phyloP scores from a whole-genome alignment of 2,888 invertebrate genomes.

The Perizoma affinitatum region DNA sequence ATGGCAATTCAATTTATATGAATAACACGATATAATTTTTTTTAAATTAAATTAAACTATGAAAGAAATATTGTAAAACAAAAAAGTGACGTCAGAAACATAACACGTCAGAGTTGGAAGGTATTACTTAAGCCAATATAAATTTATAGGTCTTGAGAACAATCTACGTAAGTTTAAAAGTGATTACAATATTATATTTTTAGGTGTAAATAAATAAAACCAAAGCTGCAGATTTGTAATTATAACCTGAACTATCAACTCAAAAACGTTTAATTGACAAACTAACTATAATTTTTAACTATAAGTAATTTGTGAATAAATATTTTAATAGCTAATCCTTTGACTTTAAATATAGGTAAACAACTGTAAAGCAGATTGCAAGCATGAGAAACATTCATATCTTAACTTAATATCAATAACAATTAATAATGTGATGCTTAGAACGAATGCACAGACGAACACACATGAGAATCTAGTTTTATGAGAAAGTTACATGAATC shows the following conservation, averaged over 20 bases:
- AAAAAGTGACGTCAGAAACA: too few relatives aligned
- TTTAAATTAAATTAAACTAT: too few relatives aligned
- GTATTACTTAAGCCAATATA: too few relatives aligned
- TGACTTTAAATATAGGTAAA: not conserved
- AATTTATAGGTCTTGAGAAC: too few relatives aligned
- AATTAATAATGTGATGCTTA: slow-evolving; percentile 12
- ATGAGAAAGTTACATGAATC: slow-evolving; percentile 19
- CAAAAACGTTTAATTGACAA: not conserved
- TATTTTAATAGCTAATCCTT: not conserved
- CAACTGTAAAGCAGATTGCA: slow-evolving; percentile 22
- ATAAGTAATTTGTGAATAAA: slow-evolving; percentile 1
- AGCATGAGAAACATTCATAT: slow-evolving; percentile 12
- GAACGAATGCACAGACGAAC: slow-evolving; percentile 19
- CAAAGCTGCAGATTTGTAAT: too few relatives aligned
- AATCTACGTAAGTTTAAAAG: too few relatives aligned
- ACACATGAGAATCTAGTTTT: slow-evolving; percentile 25
- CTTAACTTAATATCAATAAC: slow-evolving; percentile 6
- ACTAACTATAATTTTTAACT: not conserved
- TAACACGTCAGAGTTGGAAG: too few relatives aligned
- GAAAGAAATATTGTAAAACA: too few relatives aligned
- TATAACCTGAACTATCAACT: not conserved
- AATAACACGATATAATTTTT: too few relatives aligned
- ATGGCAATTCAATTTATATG: too few relatives aligned
- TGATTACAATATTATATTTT: too few relatives aligned
- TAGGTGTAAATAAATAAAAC: too few relatives aligned